phyloP scores from a whole-genome alignment of 2,113 vertebrate species.

The Hiodon tergisus region DNA sequence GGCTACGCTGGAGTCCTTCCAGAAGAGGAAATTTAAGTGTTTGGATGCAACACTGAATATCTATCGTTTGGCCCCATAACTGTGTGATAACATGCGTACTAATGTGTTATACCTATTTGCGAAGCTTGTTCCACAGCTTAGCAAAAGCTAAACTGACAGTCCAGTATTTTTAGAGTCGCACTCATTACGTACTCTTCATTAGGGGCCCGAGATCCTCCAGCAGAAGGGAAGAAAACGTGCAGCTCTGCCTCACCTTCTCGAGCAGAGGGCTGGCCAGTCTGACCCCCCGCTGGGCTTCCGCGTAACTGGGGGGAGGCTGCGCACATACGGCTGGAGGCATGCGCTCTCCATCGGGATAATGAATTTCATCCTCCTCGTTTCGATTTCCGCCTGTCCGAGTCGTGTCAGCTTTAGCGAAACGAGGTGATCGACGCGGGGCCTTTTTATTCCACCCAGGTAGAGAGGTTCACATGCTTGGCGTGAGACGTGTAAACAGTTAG shows the following conservation, averaged over 20 bases:
- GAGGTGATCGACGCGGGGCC: not conserved
- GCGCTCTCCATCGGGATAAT: conserved; percentile 28
- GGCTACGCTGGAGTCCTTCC: not conserved
- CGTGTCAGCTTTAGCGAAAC: conserved; percentile 15
- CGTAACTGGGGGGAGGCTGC: conserved; percentile 16
- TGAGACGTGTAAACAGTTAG: conserved; percentile 12
- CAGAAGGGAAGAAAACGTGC: not conserved
- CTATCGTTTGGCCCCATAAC: not conserved
- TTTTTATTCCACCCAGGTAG: conserved; percentile 2
- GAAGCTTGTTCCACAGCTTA: not conserved
- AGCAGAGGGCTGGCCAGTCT: conserved; percentile 3
- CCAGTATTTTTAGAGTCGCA: not conserved
- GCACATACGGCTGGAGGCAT: conserved; percentile 25
- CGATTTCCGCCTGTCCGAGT: not conserved
- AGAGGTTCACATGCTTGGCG: not conserved
- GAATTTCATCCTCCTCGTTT: conserved; percentile 24
- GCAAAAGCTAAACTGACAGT: not conserved
- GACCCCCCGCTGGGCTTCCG: conserved; percentile 2
- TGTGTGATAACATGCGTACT: conserved; percentile 8
- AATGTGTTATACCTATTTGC: not conserved
- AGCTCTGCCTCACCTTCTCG: not conserved
- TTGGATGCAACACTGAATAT: not conserved
- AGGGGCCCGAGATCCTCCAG: no score
- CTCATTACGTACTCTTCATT: not conserved
- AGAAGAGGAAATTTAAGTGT: not conserved